Conservation (phyloP, 2,888 invertebrate species). For the Drosophila anomalata region DNA sequence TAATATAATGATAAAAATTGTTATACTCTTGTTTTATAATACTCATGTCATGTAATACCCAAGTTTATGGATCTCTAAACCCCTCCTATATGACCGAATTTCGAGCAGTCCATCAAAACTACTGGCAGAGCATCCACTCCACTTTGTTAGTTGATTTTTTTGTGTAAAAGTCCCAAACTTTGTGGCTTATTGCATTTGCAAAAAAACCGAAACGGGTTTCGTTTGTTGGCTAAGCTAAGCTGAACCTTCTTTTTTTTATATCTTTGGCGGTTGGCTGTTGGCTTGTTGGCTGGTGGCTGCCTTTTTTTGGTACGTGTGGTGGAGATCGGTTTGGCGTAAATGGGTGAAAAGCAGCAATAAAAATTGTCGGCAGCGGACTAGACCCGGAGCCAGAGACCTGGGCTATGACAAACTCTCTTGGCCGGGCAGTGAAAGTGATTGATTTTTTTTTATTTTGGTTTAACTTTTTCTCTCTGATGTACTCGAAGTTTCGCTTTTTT, state of each 20-base stretch:
- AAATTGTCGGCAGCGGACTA: constrained; percentile 51
- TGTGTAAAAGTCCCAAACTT: constrained; percentile 8
- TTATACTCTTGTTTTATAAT: no score
- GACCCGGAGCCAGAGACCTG: constrained; percentile 26
- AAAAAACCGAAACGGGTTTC: constrained; percentile 60
- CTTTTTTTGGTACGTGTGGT: constrained; percentile 54
- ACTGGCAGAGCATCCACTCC: constrained; percentile 13
- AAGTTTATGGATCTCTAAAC: no score
- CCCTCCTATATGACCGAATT: constrained; percentile 6
- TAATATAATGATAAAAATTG: no score
- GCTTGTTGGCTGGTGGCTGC: not conserved
- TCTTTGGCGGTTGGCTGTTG: not conserved
- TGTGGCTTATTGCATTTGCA: constrained; percentile 58
- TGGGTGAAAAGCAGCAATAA: constrained; percentile 68
- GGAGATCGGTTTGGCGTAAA: constrained; percentile 54
- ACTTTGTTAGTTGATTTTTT: not conserved
- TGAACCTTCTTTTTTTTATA: constrained; percentile 25
- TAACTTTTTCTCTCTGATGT: constrained; percentile 21
- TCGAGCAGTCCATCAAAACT: constrained; percentile 1
- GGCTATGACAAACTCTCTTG: constrained; percentile 54
- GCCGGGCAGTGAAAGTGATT: constrained; percentile 72
- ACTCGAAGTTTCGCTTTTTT: constrained; percentile 64
- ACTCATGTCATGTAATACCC: no score
- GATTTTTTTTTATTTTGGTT: constrained; percentile 57
- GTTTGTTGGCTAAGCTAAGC: constrained; percentile 39